Evolutionary conservation across 2,888 invertebrate genomes (phyloP).

Genomic region (Beris chalybata): DNA sequence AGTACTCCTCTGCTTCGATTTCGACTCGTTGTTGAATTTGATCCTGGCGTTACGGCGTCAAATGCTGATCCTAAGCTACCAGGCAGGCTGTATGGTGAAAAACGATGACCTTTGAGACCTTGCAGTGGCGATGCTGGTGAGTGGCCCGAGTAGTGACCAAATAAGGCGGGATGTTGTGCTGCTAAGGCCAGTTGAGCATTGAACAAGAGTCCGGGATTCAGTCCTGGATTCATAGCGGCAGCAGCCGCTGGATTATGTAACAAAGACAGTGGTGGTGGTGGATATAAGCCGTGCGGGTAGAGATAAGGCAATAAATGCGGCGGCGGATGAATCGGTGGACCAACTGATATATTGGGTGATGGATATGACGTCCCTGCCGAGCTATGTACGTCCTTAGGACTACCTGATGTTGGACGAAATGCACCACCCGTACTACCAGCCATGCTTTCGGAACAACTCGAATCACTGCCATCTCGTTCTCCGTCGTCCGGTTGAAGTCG

Average conservation of each 20-base stretch:
- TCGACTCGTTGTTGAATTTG: conserved; percentile 48
- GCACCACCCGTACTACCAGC: conserved; percentile 57
- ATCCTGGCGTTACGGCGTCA: conserved; percentile 84
- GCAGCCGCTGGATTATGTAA: conserved; percentile 66
- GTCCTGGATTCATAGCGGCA: conserved; percentile 59
- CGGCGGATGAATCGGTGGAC: conserved; percentile 90
- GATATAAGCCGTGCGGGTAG: conserved; percentile 87
- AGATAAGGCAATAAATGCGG: conserved; percentile 88
- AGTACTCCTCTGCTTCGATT: conserved; percentile 26
- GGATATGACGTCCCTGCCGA: conserved; percentile 69
- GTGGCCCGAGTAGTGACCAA: conserved; percentile 69
- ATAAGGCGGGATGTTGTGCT: conserved; percentile 80
- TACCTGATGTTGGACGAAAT: conserved; percentile 57
- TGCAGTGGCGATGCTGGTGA: conserved; percentile 72
- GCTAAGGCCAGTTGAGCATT: conserved; percentile 87
- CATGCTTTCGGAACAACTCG: conserved; percentile 70
- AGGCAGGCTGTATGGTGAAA: conserved; percentile 86
- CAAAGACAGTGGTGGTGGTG: conserved; percentile 71
- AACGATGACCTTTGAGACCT: conserved; percentile 75
- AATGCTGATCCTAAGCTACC: conserved; percentile 80
- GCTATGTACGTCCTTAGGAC: conserved; percentile 59
- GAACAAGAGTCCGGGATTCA: conserved; percentile 82
- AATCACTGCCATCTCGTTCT: conserved; percentile 70
- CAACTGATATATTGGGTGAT: conserved; percentile 90
- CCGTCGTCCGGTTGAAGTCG: conserved; percentile 66